Base-by-base conservation (phyloP, 2,888 invertebrate species). In the Tolmerus cingulatus region DNA sequence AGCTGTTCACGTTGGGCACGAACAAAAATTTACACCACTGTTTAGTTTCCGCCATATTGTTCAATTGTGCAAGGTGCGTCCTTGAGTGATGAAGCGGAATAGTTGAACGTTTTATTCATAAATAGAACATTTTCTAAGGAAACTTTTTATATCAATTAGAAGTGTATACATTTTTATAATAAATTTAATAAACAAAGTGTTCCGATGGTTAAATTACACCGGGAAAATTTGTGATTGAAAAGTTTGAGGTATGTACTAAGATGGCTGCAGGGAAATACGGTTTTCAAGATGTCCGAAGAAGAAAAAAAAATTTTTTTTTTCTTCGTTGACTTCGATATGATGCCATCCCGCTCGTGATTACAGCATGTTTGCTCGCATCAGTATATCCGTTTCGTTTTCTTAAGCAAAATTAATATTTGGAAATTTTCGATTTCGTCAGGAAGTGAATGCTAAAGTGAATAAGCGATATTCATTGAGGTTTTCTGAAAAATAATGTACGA, bases 151-250 rank as follows among this genome's bases (percentile, higher is more conserved):
- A 81, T 14, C 14, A 23, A 34, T 34, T 19, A 51, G 51, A 82
- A 87, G 55, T 55, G 51, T 19, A 82, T 30, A 46, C 37, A 51
- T 76, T 87, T 87, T 27, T 40, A n/a, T 23, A 84, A 76, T 91
- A 91, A 91, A 91, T 90, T 91, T 90, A 91, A 91, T 91, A 91
- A 90, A 92, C 92, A 89, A 91, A 90, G 90, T 79, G 57, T 12
- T 30, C 93, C 93, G 95, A 95, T 95, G 95, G 93, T 93, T 91
- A 91, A 91, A 90, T 92, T 92, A 92, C 93, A 93, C 93, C 92
- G 91, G 92, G 93, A 94, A 94, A 94, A 93, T 94, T 94, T 93
- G 94, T 94, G 95, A 95, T 95, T 94, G 94, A 94, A 92, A 91
- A 93, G 93, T 94, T 95, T 95, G 95, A 92, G 92, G 92, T 92